Evolutionary conservation across 2,797 vertebrate genomes (phyloP), one percentile per base, ranked within the genome.

Genomic region (Todus mexicanus): DNA sequence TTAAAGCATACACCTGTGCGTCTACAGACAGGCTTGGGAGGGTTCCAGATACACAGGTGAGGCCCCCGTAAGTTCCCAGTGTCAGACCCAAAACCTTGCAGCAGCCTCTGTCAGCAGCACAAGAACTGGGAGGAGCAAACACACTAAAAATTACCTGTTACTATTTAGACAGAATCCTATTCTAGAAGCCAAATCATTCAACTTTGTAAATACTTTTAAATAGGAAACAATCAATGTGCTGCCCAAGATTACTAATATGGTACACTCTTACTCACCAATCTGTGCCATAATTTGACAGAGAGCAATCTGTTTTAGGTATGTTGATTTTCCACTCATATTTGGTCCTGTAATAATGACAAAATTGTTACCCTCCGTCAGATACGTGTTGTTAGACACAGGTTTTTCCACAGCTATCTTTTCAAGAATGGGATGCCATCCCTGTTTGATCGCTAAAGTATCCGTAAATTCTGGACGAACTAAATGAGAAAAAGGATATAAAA

Each of bases 301-400:
- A 5, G 98, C 99, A 97, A 99, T 99, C 94, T 99, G 99, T 95
- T 99, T 99, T 88, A 99, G 97, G 95, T 99, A 99, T 6, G 99
- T 99, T 85, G 99, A 99, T 94, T 99, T 99, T 86, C 99, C 99
- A 79, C 99, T 99, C 99, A 99, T 99, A 96, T 99, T 99, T 86
- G 99, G 99, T 88, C 99, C 99, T 38, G 99, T 99, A 94, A 99
- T 97, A 92, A 99, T 98, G 90, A 99, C 94, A 96, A 99, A 99
- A 98, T 99, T 99, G 97, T 97, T 99, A 87, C 98, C 98, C 96
- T 99, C 98, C 19, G 98, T 98, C 94, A 99, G 98, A 86, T 98
- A 99, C 1, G 98, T 98, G 95, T 99, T 98, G 96, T 99, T 99
- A 22, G 99, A 97, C 43, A 99, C 96, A 27, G 98, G 98, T 97